Base-by-base conservation (phyloP, 2,797 vertebrate species). In the Trematomus bernacchii region DNA sequence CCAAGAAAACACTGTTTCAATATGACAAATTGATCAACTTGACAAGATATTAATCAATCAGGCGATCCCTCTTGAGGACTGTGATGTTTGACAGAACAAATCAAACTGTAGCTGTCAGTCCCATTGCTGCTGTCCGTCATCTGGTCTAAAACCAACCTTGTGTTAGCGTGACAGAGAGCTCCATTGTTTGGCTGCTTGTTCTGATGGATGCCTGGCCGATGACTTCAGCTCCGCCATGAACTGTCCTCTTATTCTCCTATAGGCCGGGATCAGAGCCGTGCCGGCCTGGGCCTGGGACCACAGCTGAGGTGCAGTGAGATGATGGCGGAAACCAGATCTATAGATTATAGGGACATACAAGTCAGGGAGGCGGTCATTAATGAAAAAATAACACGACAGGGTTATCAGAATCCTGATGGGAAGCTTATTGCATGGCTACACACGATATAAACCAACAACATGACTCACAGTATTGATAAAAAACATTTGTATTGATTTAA, bases 171-270 rank as follows among this genome's bases (percentile, higher is more conserved):
- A 94, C 93, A 95, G 82, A 90, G 83, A 63, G 61, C 42, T 50
- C 47, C 77, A 87, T 93, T 95, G 94, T 95, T 71, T 57, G 40
- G 60, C 60, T 79, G 74, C 66, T 19, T 85, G 86, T 82, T 89
- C 90, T 90, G 92, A 92, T 37, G 65, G 85, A 95, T 92, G 91
- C 85, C 85, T 93, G 84, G 83, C 83, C 55, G 75, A 92, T 95
- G 93, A 95, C 94, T 92, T 95, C 94, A 95, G 91, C 85, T 84
- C 77, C 61, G 66, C 81, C 79, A 90, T 94, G 89, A 94, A 95
- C 89, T 82, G 87, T 85, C 87, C 88, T 91, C 92, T 95, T 95
- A 92, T 95, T 92, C 90, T 91, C 80, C 82, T 79, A 86, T 86
- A 89, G 83, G 85, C 85, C 83, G 80, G 85, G 83, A 89, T 86